These are phyloP conservation scores for Corythaeola cristata DNA, from an alignment of 2,113 vertebrate genomes.

Conservation along the genomic window DNA sequence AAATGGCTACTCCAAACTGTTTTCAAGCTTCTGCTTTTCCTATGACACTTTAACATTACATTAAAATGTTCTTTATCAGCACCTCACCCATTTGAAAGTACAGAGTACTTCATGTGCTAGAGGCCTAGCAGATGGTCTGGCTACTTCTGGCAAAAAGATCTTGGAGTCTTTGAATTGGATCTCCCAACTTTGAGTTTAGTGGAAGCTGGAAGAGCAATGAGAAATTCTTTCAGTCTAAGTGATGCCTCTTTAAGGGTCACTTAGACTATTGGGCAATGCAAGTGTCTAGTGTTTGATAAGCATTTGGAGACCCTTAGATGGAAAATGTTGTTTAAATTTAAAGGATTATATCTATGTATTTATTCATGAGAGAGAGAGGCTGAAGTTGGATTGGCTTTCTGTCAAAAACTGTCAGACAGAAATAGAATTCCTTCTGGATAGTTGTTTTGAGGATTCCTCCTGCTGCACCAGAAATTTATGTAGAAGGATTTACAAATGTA, in stretches of 20 bases:
- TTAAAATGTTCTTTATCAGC: background rate
- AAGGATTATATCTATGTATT: background rate
- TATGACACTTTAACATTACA: background rate
- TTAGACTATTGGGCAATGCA: background rate
- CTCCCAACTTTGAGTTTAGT: background rate
- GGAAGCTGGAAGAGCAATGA: background rate
- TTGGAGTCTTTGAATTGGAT: background rate
- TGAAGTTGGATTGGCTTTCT: constrained; percentile 17
- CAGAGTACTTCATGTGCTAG: background rate
- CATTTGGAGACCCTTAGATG: background rate
- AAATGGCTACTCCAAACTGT: background rate
- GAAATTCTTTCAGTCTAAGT: background rate
- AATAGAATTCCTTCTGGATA: constrained; percentile 42
- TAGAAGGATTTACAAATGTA: background rate
- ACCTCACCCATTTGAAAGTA: background rate
- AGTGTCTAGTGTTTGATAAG: background rate
- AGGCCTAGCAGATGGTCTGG: background rate
- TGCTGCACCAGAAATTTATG: background rate
- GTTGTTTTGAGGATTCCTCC: background rate
- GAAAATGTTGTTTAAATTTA: background rate
- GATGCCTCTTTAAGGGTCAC: background rate
- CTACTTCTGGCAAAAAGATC: background rate
- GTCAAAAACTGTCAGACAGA: constrained; percentile 46
- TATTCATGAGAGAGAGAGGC: background rate
- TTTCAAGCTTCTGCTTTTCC: background rate